A percentile compares a stretch with the other conserved stretches of the same genome.
These are phyloP conservation scores for Zele albiditarsus DNA, from an alignment of 2,888 invertebrate genomes.

Conservation along the genomic window DNA sequence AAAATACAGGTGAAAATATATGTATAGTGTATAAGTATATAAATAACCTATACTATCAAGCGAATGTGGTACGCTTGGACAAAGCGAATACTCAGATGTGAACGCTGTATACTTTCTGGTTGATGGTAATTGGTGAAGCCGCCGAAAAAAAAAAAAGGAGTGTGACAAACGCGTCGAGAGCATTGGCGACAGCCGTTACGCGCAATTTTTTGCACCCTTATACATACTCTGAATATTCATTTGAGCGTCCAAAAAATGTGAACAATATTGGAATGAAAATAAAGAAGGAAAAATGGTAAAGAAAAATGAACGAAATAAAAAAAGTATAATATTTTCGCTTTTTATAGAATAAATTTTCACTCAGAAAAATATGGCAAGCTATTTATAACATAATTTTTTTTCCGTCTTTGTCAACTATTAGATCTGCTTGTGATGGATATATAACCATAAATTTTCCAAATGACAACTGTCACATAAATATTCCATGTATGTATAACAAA, in stretches of 20 bases:
- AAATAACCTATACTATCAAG: background rate
- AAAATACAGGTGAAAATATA: background rate
- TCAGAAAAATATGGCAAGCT: background rate
- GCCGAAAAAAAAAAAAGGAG: slow-evolving; percentile 10
- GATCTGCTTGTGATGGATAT: background rate
- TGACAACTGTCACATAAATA: background rate
- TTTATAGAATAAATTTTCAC: background rate
- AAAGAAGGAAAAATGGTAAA: background rate
- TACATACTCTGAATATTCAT: slow-evolving; percentile 17
- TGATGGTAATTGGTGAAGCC: slow-evolving; percentile 28
- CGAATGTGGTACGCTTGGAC: slow-evolving; percentile 6
- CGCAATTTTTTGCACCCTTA: slow-evolving; percentile 11
- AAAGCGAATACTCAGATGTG: background rate
- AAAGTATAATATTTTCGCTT: background rate
- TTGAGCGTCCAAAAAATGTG: background rate
- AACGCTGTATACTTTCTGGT: slow-evolving; percentile 17
- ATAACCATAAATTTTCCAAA: background rate
- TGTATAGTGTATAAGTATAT: background rate
- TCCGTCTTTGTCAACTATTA: background rate
- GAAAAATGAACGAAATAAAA: background rate
- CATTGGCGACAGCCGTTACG: slow-evolving; percentile 16
- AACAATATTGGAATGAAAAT: background rate
- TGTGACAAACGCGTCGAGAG: background rate
- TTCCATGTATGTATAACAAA: background rate
- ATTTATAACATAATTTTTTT: slow-evolving; percentile 1